phyloP scores from a whole-genome alignment of 1,140 invertebrate species.

The honey bee (Apis mellifera) region Amel_HAv3.1 CM009944.2:3078001-3078500 shows the following conservation, averaged over 20 bases:
- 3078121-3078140: not conserved
- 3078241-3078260: not conserved
- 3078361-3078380: not conserved
- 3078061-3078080: too few relatives aligned
- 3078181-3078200: not conserved
- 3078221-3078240: not conserved
- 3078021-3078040: too few relatives aligned
- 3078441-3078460: not conserved
- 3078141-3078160: too few relatives aligned
- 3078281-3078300: not conserved
- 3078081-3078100: not conserved
- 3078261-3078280: not conserved
- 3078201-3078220: not conserved
- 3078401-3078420: not conserved
- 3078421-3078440: not conserved
- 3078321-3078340: not conserved
- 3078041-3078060: too few relatives aligned
- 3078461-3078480: not conserved
- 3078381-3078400: not conserved
- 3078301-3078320: too few relatives aligned
- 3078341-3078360: constrained; percentile 9
- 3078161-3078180: not conserved
- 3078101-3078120: not conserved
- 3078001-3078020: too few relatives aligned
- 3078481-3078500: not conserved